Evolutionary conservation across 2,113 vertebrate genomes (phyloP), one percentile per base, ranked within the genome.

Genomic region (Seriola dumerili): DNA sequence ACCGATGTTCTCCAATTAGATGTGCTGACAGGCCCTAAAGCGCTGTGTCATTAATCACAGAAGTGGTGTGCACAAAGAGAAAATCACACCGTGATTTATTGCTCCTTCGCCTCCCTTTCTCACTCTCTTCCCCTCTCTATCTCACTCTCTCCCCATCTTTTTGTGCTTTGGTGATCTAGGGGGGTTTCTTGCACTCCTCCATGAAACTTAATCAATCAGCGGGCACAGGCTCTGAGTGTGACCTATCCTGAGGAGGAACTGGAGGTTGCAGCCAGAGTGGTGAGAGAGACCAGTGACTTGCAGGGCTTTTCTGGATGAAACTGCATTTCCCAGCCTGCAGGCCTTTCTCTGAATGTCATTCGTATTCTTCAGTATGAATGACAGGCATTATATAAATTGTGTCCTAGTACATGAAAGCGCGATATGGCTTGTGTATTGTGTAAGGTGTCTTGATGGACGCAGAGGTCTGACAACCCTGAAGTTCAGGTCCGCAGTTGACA

Each of bases 1-100:
- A 96, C 93, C 89, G 94, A 96, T 96, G 92, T 86, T 85, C 92
- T 89, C 92, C 95, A 95, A 96, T 96, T 96, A 96, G 92, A 95
- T 84, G 94, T 78, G 88, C 84, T 94, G 95, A 95, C 95, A 93
- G 95, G 85, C 93, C 90, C 93, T 95, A 93, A 94, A 94, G 94
- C 80, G 67, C 82, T 72, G 80, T 85, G 92, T 90, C 95, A 96
- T 96, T 95, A 94, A 95, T 95, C 95, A 95, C 89, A 84, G 61
- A 54, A 85, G 88, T 85, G 91, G 88, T 80, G 82, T 89, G 85
- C 86, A 93, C 89, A 88, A 83, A 90, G 85, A 91, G 90, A 94
- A 95, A 94, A 93, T 94, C 91, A 90, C 90, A 81, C 80, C 80
- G 74, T 95, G 95, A 96, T 96, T 95, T 94, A 96, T 95, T 89